Evolutionary conservation across 2,797 vertebrate genomes (phyloP).

Genomic region (Zonotrichia albicollis): DNA sequence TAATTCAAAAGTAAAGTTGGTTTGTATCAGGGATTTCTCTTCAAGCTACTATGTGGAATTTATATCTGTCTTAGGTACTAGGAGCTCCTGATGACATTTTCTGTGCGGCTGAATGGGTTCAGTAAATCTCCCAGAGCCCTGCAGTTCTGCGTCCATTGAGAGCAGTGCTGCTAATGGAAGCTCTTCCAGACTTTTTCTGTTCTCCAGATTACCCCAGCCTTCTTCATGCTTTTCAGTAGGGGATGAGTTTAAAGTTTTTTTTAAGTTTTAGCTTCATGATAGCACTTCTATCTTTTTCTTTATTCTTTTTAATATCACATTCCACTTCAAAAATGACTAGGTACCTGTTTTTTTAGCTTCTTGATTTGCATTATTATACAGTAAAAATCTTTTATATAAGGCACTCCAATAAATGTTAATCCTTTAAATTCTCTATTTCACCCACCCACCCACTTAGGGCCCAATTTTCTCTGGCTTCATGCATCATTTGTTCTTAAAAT

Average conservation of each 20-base stretch:
- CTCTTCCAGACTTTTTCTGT: neutral
- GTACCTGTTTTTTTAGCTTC: neutral
- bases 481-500: slow-evolving; percentile 38
- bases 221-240: neutral
- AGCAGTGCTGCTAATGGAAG: neutral
- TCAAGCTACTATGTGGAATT: neutral
- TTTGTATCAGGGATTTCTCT: neutral
- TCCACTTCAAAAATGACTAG: neutral
- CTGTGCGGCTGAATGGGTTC: neutral
- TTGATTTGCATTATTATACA: neutral
- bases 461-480: slow-evolving; percentile 36
- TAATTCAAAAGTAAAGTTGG: neutral
- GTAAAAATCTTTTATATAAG: slow-evolving; percentile 17
- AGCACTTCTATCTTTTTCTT: neutral
- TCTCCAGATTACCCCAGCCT: neutral
- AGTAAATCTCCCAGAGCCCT: too few relatives aligned
- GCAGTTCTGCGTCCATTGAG: neutral
- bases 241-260: neutral
- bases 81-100: neutral
- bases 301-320: neutral
- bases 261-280: neutral
- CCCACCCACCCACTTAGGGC: neutral
- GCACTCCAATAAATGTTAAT: slow-evolving; percentile 42
- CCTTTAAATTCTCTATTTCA: neutral
- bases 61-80: neutral